Evolutionary conservation across 2,888 invertebrate genomes (phyloP), one percentile per base, ranked within the genome.

Genomic region (Nysson spinosus): DNA sequence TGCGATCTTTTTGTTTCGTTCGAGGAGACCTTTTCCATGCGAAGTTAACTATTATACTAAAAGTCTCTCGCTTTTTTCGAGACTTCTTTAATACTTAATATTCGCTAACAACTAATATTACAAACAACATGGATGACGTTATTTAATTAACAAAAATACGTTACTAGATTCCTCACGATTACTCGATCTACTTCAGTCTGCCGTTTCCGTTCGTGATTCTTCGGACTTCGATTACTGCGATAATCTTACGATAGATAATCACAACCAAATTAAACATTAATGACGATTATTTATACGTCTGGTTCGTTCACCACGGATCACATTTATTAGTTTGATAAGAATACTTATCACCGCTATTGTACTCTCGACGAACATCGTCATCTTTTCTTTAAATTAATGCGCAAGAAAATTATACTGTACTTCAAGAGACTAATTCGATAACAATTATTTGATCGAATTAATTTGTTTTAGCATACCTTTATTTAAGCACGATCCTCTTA

Each of bases 71-170:
- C 5, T 35, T 26, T 28, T 39, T 9, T 42, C 17, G 35, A 49
- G 28, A 34, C 44, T n/a, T n/a, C n/a, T n/a, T n/a, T n/a, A n/a
- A 42, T 40, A 60, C 7, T 42, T 46, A 58, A 14, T n/a, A 60
- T 16, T 14, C 37, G 57, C 30, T 58, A 46, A 50, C 52, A 52
- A 52, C 64, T 54, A 62, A 49, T 56, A 54, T 57, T 67, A 67
- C 52, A 52, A 58, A 44, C 62, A 66, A 60, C 50, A 68, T 42
- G 60, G 51, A 39, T 58, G 57, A 66, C 51, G 54, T 73, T 46
- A 51, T 64, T 62, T 50, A 65, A 63, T 72, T 60, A 71, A 74
- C 47, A 73, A 73, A 74, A 74, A 73, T 71, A 74, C 74, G 43
- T 63, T 11, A 44, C 43, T 63, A 63, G 49, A 61, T 61, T 43